Conservation (phyloP, 2,888 invertebrate genomes). For the Chrysolina haemoptera region DNA sequence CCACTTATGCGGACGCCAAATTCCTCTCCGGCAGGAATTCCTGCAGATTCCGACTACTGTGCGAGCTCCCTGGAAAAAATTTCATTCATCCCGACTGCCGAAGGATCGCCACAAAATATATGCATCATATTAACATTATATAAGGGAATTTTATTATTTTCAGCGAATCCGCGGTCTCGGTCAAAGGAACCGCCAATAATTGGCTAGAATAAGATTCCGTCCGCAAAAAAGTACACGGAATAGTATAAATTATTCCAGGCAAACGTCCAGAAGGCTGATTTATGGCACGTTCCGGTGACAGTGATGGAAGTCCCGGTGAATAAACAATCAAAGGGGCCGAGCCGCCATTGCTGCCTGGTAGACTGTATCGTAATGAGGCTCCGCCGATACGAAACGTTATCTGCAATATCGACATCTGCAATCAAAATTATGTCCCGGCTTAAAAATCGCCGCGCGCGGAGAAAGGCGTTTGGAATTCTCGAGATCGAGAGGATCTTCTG, state of each 20-base stretch:
- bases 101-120: conserved; percentile 32
- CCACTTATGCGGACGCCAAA: neutral
- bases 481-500: neutral
- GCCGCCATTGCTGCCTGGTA: conserved; percentile 43
- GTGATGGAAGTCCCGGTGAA: conserved; percentile 70
- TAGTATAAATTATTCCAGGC: conserved; percentile 67
- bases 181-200: conserved; percentile 63
- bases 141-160: conserved; percentile 46
- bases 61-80: conserved; percentile 23
- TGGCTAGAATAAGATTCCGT: conserved; percentile 62
- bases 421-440: conserved; percentile 58
- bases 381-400: conserved; percentile 56
- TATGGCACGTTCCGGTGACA: conserved; percentile 67
- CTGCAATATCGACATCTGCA: conserved; percentile 62
- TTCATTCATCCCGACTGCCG: conserved; percentile 20
- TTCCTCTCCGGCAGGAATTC: conserved; percentile 22
- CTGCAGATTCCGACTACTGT: conserved; percentile 27
- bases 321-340: conserved; percentile 67
- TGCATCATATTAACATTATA: conserved; percentile 49
- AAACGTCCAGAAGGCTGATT: conserved; percentile 65
- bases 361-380: conserved; percentile 49
- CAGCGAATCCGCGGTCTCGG: conserved; percentile 40
- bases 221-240: conserved; percentile 60
- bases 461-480: conserved; percentile 1
- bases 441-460: neutral